These are phyloP conservation scores for Hermaeophaga mercurialis DNA, from an alignment of 2,888 invertebrate genomes.

Conservation along the genomic window DNA sequence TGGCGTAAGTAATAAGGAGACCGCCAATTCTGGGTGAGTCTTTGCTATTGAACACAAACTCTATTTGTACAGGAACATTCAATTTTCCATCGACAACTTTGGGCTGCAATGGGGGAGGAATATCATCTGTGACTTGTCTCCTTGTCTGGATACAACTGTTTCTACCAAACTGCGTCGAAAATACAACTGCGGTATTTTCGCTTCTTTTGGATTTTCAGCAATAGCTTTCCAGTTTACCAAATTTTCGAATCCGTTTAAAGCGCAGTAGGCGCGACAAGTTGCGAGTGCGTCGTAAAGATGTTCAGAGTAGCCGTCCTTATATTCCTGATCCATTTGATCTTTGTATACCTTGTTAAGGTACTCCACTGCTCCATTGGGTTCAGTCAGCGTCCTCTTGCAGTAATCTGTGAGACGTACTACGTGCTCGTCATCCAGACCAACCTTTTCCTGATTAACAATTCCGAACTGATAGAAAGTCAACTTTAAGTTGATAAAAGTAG, in stretches of 20 bases:
- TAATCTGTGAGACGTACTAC: neutral
- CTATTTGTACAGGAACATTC: neutral
- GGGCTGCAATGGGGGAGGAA: constrained; percentile 10
- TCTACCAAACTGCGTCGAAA: constrained; percentile 13
- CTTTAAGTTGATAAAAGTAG: neutral
- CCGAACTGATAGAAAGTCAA: constrained; percentile 2
- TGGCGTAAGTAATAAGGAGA: neutral
- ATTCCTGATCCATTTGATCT: neutral
- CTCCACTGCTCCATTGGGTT: neutral
- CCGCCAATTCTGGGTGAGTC: neutral
- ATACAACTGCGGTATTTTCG: constrained; percentile 14
- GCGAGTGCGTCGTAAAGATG: neutral
- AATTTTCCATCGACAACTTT: neutral
- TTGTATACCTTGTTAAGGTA: neutral
- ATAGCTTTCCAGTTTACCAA: neutral
- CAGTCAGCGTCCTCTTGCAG: too few relatives aligned
- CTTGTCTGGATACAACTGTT: neutral
- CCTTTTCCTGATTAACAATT: neutral
- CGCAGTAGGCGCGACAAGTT: neutral
- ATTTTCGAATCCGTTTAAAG: neutral
- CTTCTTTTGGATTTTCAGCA: neutral
- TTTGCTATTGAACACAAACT: too few relatives aligned
- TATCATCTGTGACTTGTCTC: neutral
- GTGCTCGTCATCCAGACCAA: neutral
- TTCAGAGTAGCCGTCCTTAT: neutral